Conservation (phyloP, 2,888 invertebrate genomes). For the Drepana falcataria region DNA sequence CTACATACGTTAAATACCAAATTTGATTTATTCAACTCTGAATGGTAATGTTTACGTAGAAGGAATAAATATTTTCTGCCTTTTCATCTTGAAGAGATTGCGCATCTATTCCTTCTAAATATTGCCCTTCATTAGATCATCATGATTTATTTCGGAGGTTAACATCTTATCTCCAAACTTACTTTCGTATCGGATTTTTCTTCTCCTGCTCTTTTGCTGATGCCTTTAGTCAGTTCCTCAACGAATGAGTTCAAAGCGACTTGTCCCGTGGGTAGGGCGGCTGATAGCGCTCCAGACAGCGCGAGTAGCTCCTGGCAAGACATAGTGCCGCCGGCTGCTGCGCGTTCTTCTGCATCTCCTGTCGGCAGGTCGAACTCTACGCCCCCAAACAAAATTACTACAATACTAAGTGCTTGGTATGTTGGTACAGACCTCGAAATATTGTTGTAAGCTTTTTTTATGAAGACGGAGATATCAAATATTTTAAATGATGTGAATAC, state of each 20-base stretch:
- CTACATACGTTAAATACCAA: no score
- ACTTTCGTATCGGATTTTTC: slow-evolving; percentile 65
- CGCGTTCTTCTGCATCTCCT: slow-evolving; percentile 66
- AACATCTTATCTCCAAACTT: slow-evolving; percentile 1
- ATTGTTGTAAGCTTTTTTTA: slow-evolving; percentile 12
- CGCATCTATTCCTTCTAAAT: no score
- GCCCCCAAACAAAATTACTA: slow-evolving; percentile 46
- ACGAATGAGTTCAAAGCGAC: slow-evolving; percentile 90
- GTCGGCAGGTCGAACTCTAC: slow-evolving; percentile 75
- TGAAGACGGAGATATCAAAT: no score
- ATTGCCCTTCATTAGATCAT: no score
- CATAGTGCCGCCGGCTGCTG: slow-evolving; percentile 80
- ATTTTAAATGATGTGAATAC: no score
- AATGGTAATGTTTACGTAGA: no score
- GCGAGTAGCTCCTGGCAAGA: slow-evolving; percentile 95
- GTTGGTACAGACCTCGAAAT: slow-evolving; percentile 16
- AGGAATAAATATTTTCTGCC: no score
- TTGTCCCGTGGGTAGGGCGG: slow-evolving; percentile 92
- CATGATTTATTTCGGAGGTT: no score
- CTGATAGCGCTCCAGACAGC: slow-evolving; percentile 94
- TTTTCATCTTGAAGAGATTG: no score
- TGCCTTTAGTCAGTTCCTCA: slow-evolving; percentile 87
- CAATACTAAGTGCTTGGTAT: slow-evolving; percentile 15
- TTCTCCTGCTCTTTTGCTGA: slow-evolving; percentile 70
- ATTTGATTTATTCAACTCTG: no score